A percentile compares a stretch with the other conserved stretches of the same genome.
Conservation (phyloP, 1,140 invertebrate species). For the Streblospio benedicti region DNA sequence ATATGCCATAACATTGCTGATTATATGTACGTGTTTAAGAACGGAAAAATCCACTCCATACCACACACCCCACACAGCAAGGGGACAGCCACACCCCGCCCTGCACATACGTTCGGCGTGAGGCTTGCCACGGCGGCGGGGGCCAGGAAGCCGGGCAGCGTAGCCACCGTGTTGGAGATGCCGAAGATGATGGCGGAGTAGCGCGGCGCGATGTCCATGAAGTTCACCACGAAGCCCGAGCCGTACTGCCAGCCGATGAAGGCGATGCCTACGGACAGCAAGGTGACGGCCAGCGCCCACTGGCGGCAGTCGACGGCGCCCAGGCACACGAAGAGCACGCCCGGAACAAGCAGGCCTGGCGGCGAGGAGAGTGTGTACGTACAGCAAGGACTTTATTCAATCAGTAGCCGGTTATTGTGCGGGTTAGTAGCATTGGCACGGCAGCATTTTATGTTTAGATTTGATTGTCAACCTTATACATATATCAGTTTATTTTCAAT, state of each 20-base stretch:
- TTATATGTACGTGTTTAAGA: too few species aligned
- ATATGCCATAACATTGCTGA: not conserved
- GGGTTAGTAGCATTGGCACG: too few species aligned
- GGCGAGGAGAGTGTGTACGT: too few species aligned
- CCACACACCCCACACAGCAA: too few species aligned
- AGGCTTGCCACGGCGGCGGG: constrained; percentile 37
- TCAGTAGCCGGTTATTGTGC: too few species aligned
- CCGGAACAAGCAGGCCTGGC: too few species aligned
- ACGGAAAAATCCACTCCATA: too few species aligned
- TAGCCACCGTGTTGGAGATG: constrained; percentile 42
- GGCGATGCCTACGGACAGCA: constrained; percentile 66
- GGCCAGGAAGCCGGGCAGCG: constrained; percentile 41
- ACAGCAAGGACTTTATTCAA: too few species aligned
- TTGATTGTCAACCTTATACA: too few species aligned
- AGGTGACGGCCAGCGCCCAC: constrained; percentile 63
- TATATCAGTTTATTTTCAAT: too few species aligned
- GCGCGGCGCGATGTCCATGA: constrained; percentile 77
- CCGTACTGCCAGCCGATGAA: constrained; percentile 72
- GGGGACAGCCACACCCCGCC: too few species aligned
- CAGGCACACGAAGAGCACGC: constrained; percentile 34
- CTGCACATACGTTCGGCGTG: constrained; percentile 31
- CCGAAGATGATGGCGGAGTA: constrained; percentile 61
- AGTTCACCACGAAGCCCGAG: constrained; percentile 77
- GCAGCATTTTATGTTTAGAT: too few species aligned
- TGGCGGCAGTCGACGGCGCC: constrained; percentile 41